Evolutionary conservation across 1,140 invertebrate genomes (phyloP).

Genomic region (Heliconius himera): DNA sequence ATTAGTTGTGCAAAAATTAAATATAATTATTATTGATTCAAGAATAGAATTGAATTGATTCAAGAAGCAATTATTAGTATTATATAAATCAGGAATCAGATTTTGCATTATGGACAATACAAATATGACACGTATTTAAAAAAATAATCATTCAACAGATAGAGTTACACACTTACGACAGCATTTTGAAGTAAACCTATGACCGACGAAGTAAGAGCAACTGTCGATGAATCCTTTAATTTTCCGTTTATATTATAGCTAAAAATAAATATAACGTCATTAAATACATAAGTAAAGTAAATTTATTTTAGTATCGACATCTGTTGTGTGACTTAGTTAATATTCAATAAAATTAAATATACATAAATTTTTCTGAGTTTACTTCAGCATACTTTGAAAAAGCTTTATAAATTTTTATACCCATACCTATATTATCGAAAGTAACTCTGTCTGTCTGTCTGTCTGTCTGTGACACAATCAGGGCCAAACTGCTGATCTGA

Average conservation of each 20-base stretch:
- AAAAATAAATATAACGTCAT: background rate
- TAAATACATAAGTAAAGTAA: background rate
- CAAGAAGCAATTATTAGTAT: no score
- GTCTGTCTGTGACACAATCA: no score
- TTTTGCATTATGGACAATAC: no score
- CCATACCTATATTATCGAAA: no score
- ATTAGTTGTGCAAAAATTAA: no score
- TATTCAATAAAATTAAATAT: background rate
- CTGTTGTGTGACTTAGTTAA: background rate
- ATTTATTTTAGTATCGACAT: background rate
- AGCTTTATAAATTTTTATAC: no score
- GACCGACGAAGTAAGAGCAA: background rate
- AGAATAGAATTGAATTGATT: no score
- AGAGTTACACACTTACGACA: background rate
- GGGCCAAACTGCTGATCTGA: no score
- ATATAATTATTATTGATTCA: no score
- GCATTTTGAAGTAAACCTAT: background rate
- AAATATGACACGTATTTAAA: background rate
- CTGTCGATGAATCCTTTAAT: background rate
- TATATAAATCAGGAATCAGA: no score
- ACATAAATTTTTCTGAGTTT: background rate
- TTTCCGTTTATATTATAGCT: background rate
- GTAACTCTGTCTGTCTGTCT: no score
- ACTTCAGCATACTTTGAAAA: no score
- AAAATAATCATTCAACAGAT: background rate